Conservation (phyloP, 2,888 invertebrate species). For the Julus scandinavius region DNA sequence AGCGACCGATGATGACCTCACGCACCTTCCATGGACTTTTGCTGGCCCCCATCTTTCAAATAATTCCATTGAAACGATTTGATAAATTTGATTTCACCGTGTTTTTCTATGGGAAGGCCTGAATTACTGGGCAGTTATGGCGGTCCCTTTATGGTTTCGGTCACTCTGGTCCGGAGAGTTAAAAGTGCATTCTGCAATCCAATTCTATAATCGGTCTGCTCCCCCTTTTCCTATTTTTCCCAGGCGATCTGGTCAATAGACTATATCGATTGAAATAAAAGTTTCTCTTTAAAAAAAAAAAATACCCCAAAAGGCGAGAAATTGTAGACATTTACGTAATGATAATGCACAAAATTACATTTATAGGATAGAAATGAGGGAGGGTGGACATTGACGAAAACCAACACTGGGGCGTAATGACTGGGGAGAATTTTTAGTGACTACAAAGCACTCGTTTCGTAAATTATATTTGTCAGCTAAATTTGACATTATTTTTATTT, state of each 20-base stretch:
- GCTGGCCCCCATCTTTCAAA: conserved; percentile 35
- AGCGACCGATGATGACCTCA: conserved; percentile 56
- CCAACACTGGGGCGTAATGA: not conserved
- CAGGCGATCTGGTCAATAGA: conserved; percentile 52
- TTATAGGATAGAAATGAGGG: conserved; percentile 30
- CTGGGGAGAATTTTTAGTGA: not conserved
- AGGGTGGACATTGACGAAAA: conserved; percentile 5
- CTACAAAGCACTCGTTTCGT: not conserved
- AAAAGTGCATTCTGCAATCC: conserved; percentile 42
- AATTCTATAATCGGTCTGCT: conserved; percentile 49
- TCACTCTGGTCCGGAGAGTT: conserved; percentile 51
- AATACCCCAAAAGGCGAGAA: not conserved
- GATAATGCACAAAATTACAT: conserved; percentile 37
- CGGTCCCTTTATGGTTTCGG: conserved; percentile 53
- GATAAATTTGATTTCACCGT: conserved; percentile 56
- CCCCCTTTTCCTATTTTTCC: conserved; percentile 49
- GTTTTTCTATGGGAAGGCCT: conserved; percentile 51
- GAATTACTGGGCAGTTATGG: conserved; percentile 55
- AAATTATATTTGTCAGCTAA: not conserved
- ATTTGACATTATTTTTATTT: not conserved
- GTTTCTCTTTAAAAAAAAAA: conserved; percentile 1
- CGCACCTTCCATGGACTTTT: conserved; percentile 45
- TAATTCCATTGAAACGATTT: conserved; percentile 54
- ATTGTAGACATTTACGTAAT: conserved; percentile 28
- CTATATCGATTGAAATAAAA: conserved; percentile 53